Conservation (phyloP, 2,888 invertebrate species). For the Watsonalla binaria region DNA sequence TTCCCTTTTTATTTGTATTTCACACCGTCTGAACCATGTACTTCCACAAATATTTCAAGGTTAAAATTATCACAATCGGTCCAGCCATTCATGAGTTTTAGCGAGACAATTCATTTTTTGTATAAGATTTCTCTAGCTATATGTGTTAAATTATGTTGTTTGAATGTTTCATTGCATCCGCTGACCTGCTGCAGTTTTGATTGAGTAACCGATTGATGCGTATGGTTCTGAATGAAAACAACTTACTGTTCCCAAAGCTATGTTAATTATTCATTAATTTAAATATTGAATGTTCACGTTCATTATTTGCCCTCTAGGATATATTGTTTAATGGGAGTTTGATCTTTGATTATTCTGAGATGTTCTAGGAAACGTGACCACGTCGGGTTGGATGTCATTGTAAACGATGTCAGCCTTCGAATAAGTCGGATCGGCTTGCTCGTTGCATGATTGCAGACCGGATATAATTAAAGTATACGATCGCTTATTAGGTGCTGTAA, state of each 20-base stretch:
- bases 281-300: too few relatives aligned
- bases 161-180: background rate
- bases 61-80: too few relatives aligned
- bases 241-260: background rate
- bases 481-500: background rate
- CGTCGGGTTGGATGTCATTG: too few relatives aligned
- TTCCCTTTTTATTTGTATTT: too few relatives aligned
- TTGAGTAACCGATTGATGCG: constrained; percentile 10
- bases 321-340: too few relatives aligned
- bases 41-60: too few relatives aligned
- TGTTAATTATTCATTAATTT: background rate
- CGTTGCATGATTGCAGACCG: background rate
- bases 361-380: background rate
- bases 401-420: background rate
- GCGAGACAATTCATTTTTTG: too few relatives aligned
- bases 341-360: too few relatives aligned
- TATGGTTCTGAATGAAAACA: background rate
- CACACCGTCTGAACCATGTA: too few relatives aligned
- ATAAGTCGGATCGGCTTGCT: background rate
- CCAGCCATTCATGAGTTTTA: too few relatives aligned
- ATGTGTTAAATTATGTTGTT: background rate
- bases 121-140: background rate
- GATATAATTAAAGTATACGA: background rate
- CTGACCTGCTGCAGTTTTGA: background rate
- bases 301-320: too few relatives aligned